Evolutionary conservation across 35 echinoderm and acorn worm species (phyloP).

Genomic region (Patiria miniata): DNA sequence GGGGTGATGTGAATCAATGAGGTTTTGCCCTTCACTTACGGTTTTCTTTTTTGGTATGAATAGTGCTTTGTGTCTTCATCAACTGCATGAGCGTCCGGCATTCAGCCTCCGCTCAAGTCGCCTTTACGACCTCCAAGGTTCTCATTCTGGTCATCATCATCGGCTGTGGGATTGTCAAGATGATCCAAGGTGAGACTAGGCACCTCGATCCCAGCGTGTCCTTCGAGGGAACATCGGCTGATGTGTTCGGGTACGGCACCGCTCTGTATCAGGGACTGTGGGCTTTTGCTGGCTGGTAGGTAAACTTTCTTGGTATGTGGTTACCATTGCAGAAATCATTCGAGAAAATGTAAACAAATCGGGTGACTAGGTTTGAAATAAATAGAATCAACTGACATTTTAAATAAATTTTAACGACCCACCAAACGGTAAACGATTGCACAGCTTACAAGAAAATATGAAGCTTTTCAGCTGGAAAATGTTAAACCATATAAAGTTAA

Average conservation of each 20-base stretch:
- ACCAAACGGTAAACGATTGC: too few relatives aligned
- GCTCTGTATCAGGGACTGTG: constrained; percentile 96
- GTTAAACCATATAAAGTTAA: too few relatives aligned
- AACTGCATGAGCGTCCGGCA: constrained; percentile 65
- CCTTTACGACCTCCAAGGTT: constrained; percentile 62
- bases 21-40: too few relatives aligned
- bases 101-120: constrained; percentile 34
- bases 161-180: constrained; percentile 38
- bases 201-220: constrained; percentile 62
- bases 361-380: too few relatives aligned
- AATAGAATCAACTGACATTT: too few relatives aligned
- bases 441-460: too few relatives aligned
- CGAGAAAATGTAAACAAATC: too few relatives aligned
- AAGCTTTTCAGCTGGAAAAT: too few relatives aligned
- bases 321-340: too few relatives aligned
- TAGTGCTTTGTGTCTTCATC: constrained; percentile 53
- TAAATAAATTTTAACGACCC: too few relatives aligned
- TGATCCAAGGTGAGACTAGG: constrained; percentile 75
- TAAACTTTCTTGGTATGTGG: too few relatives aligned
- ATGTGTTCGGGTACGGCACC: constrained; percentile 79
- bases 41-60: neutral
- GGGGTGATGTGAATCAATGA: too few relatives aligned
- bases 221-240: constrained; percentile 74
- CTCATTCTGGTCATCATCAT: constrained; percentile 59
- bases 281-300: constrained; percentile 97